Evolutionary conservation across 2,113 vertebrate genomes (phyloP).

Genomic region (Xyliphius kryptos): DNA sequence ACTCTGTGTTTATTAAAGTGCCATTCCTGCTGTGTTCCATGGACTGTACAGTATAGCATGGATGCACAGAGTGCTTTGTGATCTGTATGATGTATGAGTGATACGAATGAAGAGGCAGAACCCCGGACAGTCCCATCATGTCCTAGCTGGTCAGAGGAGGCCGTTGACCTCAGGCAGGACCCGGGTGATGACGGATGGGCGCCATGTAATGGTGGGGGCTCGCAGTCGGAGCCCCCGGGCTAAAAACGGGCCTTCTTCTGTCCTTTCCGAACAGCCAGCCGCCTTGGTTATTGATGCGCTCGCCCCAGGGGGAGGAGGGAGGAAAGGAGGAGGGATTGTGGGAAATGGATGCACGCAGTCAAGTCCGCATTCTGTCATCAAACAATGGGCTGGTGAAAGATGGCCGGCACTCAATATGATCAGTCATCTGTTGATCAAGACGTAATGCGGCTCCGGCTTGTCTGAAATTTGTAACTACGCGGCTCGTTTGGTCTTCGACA

Average conservation of each 20-base stretch:
- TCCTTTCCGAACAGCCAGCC: slow-evolving; percentile 59
- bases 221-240: slow-evolving; percentile 63
- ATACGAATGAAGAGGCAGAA: slow-evolving; percentile 31
- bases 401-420: slow-evolving; percentile 82
- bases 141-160: slow-evolving; percentile 37
- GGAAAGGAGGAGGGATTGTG: slow-evolving; percentile 67
- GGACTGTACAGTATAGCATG: slow-evolving; percentile 17
- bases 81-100: slow-evolving; percentile 26
- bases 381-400: slow-evolving; percentile 91
- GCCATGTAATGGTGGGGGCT: slow-evolving; percentile 63
- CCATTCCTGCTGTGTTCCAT: slow-evolving; percentile 9
- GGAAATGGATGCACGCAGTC: slow-evolving; percentile 85
- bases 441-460: slow-evolving; percentile 64
- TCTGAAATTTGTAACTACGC: slow-evolving; percentile 18
- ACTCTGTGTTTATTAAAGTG: not conserved
- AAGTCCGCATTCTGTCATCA: slow-evolving; percentile 87
- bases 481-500: slow-evolving; percentile 17
- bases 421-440: slow-evolving; percentile 99
- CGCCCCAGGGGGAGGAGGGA: slow-evolving; percentile 78
- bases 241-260: slow-evolving; percentile 48
- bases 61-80: slow-evolving; percentile 8
- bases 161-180: slow-evolving; percentile 37
- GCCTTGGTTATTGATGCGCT: slow-evolving; percentile 90
- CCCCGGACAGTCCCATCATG: slow-evolving; percentile 32
- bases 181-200: slow-evolving; percentile 60